phyloP scores from a whole-genome alignment of 2,113 vertebrate genomes.

The Polyodon spathula region DNA sequence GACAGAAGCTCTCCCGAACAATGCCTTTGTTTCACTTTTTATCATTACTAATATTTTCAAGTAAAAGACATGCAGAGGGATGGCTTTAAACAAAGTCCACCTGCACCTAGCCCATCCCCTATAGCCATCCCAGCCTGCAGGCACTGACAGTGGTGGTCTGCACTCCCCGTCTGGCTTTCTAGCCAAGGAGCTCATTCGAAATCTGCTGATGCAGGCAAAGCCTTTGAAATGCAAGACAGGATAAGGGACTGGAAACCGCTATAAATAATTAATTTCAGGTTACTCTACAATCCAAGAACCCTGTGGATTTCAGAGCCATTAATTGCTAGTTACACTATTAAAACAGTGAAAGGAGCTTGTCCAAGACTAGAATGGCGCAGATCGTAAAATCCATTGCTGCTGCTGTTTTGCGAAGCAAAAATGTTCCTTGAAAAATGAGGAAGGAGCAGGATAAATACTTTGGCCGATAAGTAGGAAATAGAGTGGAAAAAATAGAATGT shows the following conservation, averaged over 20 bases:
- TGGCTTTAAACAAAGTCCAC: neutral
- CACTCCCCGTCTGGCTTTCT: constrained; percentile 8
- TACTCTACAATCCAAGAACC: constrained; percentile 27
- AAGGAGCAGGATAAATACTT: too few species aligned
- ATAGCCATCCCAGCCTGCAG: constrained; percentile 5
- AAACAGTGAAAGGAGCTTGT: constrained; percentile 31
- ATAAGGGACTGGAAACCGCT: constrained; percentile 27
- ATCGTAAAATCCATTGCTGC: constrained; percentile 27
- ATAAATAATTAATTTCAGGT: constrained; percentile 48
- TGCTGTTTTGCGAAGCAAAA: constrained; percentile 20
- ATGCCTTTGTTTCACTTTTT: too few species aligned
- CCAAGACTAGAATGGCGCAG: constrained; percentile 27
- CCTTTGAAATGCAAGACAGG: constrained; percentile 39
- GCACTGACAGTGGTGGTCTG: constrained; percentile 13
- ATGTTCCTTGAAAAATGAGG: neutral
- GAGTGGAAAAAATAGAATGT: too few species aligned
- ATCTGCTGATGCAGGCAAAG: constrained; percentile 26
- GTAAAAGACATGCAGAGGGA: too few species aligned
- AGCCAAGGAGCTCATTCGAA: constrained; percentile 22
- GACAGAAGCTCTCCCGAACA: too few species aligned
- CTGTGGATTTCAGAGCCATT: constrained; percentile 36
- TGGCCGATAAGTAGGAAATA: too few species aligned
- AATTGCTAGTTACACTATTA: constrained; percentile 46
- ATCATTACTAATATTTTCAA: too few species aligned
- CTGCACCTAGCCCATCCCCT: neutral